A percentile compares a stretch with the other conserved stretches of the same genome.
Conservation (phyloP, 2,888 invertebrate species). For the Tridacna gigas region DNA sequence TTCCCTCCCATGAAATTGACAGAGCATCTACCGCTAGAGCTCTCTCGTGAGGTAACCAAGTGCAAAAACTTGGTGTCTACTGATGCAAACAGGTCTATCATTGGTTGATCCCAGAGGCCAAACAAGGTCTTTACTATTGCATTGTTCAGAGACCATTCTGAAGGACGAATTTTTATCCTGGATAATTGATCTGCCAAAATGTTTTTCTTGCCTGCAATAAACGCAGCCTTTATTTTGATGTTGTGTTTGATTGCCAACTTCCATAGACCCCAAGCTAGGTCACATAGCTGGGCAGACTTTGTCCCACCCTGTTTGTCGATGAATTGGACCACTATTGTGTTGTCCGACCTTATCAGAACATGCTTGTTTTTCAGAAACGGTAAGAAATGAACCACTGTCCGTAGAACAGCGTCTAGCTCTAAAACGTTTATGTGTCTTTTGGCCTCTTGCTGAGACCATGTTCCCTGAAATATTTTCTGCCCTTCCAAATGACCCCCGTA, state of each 20-base stretch:
- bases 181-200: too few species aligned
- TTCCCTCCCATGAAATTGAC: too few species aligned
- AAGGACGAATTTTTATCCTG: too few species aligned
- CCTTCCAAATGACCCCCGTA: not conserved
- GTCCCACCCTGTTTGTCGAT: too few species aligned
- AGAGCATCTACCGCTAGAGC: not conserved
- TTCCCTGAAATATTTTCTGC: constrained; percentile 8
- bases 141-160: too few species aligned
- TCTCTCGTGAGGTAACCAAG: not conserved
- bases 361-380: constrained; percentile 1
- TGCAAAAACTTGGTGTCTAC: not conserved
- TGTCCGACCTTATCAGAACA: too few species aligned
- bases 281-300: constrained; percentile 8
- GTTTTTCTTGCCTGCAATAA: not conserved
- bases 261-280: constrained; percentile 21
- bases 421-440: not conserved
- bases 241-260: too few species aligned
- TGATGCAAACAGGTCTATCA: too few species aligned
- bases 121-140: too few species aligned
- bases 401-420: constrained; percentile 1
- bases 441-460: not conserved
- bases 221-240: not conserved
- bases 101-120: too few species aligned
- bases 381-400: not conserved
- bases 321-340: too few species aligned